phyloP scores from a whole-genome alignment of 1,140 invertebrate genomes.

The Antheraea mylitta region DNA sequence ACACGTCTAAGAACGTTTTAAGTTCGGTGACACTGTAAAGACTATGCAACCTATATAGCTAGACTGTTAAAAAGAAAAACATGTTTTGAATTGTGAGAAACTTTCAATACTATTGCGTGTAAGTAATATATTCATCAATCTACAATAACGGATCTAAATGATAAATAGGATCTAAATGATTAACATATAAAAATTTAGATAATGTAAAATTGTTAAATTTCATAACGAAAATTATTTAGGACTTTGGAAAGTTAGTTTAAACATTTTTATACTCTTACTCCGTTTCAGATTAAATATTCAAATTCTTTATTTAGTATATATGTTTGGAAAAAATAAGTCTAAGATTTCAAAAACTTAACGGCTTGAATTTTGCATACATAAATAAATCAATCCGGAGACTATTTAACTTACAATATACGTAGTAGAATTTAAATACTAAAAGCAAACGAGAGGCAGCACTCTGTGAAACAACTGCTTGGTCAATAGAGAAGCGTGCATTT shows the following conservation, averaged over 20 bases:
- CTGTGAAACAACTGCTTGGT: slow-evolving; percentile 42
- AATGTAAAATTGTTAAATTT: too few relatives aligned
- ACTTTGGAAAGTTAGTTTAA: too few relatives aligned
- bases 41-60: not conserved
- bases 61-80: not conserved
- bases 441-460: not conserved
- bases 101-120: too few relatives aligned
- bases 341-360: not conserved
- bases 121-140: too few relatives aligned
- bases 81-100: not conserved
- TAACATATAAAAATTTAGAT: too few relatives aligned
- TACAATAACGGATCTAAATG: too few relatives aligned
- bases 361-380: not conserved
- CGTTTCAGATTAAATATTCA: too few relatives aligned
- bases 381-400: too few relatives aligned
- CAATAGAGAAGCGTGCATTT: slow-evolving; percentile 47
- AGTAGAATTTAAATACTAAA: not conserved
- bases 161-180: too few relatives aligned
- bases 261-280: too few relatives aligned
- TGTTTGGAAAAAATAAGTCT: not conserved
- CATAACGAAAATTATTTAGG: too few relatives aligned
- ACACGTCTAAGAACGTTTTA: slow-evolving; percentile 4
- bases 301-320: too few relatives aligned
- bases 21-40: not conserved
- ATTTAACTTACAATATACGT: not conserved